These are phyloP conservation scores for Datnioides undecimradiatus DNA, from an alignment of 2,113 vertebrate genomes.

Conservation along the genomic window DNA sequence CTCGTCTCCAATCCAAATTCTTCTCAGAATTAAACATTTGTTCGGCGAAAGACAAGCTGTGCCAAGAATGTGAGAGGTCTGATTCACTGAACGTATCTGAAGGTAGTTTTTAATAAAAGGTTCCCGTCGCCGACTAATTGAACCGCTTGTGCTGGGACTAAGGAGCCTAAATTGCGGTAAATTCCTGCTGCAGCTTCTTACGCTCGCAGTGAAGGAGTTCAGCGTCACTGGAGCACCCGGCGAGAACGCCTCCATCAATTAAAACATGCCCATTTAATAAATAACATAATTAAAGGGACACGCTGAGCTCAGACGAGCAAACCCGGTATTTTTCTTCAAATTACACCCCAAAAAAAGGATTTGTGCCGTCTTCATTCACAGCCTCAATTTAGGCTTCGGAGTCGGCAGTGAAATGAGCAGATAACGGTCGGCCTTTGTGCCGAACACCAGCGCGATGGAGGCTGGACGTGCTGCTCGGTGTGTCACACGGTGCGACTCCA, in stretches of 20 bases:
- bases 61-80: slow-evolving; percentile 27
- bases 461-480: neutral
- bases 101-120: slow-evolving; percentile 40
- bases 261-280: slow-evolving; percentile 27
- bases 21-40: slow-evolving; percentile 51
- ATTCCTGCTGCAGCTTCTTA: slow-evolving; percentile 11
- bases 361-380: neutral
- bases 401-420: neutral
- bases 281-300: slow-evolving; percentile 21
- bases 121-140: slow-evolving; percentile 34
- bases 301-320: neutral
- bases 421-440: neutral
- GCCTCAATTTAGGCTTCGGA: slow-evolving; percentile 8
- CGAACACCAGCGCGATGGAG: neutral
- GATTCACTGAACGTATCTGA: slow-evolving; percentile 28
- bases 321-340: slow-evolving; percentile 14
- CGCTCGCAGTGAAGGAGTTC: neutral
- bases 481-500: too few relatives aligned
- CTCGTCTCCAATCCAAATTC: slow-evolving; percentile 31
- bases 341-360: slow-evolving; percentile 1
- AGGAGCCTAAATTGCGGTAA: slow-evolving; percentile 16
- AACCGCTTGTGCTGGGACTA: slow-evolving; percentile 11
- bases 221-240: neutral
- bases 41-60: slow-evolving; percentile 22
- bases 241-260: slow-evolving; percentile 20